A percentile compares a stretch with the other conserved stretches of the same genome.
Conservation (phyloP, 2,888 invertebrate genomes). For the Sinelater perroti region DNA sequence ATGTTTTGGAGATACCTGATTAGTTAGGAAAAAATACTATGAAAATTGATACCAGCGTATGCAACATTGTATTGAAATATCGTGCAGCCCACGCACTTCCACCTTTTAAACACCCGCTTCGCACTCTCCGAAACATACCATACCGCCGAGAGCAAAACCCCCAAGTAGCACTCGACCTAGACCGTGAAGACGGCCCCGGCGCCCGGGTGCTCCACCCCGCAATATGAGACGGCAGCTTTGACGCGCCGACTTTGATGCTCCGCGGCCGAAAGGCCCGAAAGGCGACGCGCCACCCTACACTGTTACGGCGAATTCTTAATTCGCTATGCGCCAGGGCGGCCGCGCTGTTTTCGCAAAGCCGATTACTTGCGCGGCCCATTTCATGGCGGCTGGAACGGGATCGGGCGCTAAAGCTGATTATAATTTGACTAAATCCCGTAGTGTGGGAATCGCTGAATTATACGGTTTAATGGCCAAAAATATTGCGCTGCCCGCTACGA, state of each 20-base stretch:
- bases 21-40: no score
- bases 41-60: no score
- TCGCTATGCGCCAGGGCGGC: constrained; percentile 16
- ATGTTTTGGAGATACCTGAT: no score
- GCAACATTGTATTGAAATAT: no score
- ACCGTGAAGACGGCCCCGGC: constrained; percentile 56
- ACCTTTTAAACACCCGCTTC: not conserved
- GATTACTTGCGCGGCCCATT: constrained; percentile 6
- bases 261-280: constrained; percentile 19
- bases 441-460: constrained; percentile 5
- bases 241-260: constrained; percentile 35
- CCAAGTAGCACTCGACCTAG: constrained; percentile 43
- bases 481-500: not conserved
- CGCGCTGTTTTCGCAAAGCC: constrained; percentile 2
- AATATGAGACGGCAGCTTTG: constrained; percentile 51
- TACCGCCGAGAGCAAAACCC: not conserved
- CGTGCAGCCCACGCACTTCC: no score
- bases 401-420: constrained; percentile 7
- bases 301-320: constrained; percentile 34
- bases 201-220: constrained; percentile 59
- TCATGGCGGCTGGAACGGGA: constrained; percentile 13
- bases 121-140: not conserved
- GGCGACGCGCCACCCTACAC: constrained; percentile 32
- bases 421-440: constrained; percentile 6
- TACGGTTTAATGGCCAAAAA: constrained; percentile 7